These are phyloP conservation scores for Fringilla coelebs DNA, from an alignment of 2,797 vertebrate species.

Conservation along the genomic window DNA sequence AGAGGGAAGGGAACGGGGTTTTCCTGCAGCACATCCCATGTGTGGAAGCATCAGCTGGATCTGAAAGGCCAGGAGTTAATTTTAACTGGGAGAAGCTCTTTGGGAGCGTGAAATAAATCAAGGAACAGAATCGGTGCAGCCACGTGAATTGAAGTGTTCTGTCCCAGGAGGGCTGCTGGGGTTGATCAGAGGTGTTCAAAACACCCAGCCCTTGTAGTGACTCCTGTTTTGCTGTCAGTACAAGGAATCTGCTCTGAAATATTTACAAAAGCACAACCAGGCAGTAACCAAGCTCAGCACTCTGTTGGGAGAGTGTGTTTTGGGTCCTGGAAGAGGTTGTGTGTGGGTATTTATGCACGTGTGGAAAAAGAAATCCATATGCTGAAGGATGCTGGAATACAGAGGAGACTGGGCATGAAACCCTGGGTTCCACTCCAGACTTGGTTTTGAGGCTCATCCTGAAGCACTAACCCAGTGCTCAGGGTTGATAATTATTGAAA, in stretches of 20 bases:
- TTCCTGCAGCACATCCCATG: rapidly evolving
- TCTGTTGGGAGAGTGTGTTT: not conserved
- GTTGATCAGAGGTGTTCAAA: not conserved
- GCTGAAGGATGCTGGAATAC: not conserved
- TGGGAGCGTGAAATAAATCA: not conserved
- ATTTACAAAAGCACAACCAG: not conserved
- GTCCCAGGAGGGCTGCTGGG: not conserved
- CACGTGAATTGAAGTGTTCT: not conserved
- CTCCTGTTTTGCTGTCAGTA: not conserved
- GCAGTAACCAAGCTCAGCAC: not conserved
- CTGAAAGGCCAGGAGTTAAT: not conserved
- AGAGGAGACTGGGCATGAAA: not conserved
- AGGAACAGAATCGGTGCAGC: not conserved
- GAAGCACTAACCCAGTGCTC: not conserved
- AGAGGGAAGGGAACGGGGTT: not conserved
- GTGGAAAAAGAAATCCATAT: not conserved
- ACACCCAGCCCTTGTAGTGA: not conserved
- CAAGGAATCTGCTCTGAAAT: not conserved
- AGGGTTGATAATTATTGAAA: not conserved
- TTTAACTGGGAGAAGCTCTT: not conserved
- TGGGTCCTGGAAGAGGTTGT: not conserved
- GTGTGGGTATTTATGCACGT: rapidly evolving
- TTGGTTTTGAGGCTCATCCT: conserved; percentile 23
- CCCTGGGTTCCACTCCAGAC: not conserved
- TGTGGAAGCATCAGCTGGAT: not conserved